Evolutionary conservation across 1,140 invertebrate species (phyloP), one percentile per base, ranked within the genome.

Genomic region (Wasmannia auropunctata): DNA sequence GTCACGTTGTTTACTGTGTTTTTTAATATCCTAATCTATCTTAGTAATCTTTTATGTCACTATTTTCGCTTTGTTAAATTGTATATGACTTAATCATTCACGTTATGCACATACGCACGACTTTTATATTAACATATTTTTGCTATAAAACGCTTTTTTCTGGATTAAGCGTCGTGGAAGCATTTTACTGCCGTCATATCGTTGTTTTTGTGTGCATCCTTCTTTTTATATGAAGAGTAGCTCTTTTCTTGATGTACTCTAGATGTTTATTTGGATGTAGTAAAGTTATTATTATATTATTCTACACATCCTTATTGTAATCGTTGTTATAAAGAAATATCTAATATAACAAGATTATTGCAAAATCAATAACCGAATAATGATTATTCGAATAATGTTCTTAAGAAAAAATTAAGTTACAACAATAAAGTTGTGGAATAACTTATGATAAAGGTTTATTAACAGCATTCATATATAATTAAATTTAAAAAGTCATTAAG

Each of bases 401-500:
- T 28, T 40, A 28, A 46, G 3, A 43, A 69, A 0, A 49, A 28
- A n/a, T n/a, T n/a, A n/a, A n/a, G n/a, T 49, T 54, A 22, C n/a
- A 19, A 28, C 19, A 43, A 43, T 69, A 46, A 40, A 43, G 6
- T 43, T 46, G n/a, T n/a, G 43, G 4, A 46, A 51, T 72, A n/a
- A 34, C 6, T 49, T 72, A 49, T 22, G 5, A 31, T 49, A 72
- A 51, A 72, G n/a, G 8, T 46, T n/a, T 31, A n/a, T 72, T 54
- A 34, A 34, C 28, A 34, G 34, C 7, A 40, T 19, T 1, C 16
- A 25, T 28, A 19, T 19, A 31, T 49, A 70, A 49, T 70, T 28
- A 70, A 7, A 70, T 46, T 70, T 70, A 46, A 69, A 46, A 46
- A 16, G 63, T 25, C 22, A 28, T 69, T 46, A 69, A 49, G 16